Evolutionary conservation across 2,113 vertebrate species (phyloP).

Genomic region (Hemicordylus capensis): DNA sequence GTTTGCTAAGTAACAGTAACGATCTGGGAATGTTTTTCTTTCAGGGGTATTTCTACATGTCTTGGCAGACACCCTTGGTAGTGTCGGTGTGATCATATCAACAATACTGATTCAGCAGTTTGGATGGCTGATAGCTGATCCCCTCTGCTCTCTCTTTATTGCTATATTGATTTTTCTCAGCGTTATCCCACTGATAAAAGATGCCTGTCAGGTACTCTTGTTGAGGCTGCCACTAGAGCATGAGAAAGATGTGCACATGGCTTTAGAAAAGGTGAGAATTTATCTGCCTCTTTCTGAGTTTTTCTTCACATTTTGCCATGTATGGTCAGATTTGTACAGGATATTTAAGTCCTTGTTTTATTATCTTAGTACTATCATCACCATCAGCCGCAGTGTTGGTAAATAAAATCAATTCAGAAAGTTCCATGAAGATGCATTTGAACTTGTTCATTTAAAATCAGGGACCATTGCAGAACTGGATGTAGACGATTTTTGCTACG

Average conservation of each 20-base stretch:
- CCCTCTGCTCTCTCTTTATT: slow-evolving; percentile 97
- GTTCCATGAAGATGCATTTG: background rate
- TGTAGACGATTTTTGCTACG: background rate
- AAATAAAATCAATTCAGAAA: background rate
- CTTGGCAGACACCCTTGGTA: slow-evolving; percentile 95
- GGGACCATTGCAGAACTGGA: background rate
- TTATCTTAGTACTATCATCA: background rate
- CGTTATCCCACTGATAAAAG: slow-evolving; percentile 94
- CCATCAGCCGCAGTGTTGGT: background rate
- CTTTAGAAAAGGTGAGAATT: slow-evolving; percentile 91
- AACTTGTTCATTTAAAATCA: background rate
- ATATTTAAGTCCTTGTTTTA: background rate
- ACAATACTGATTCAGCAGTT: slow-evolving; percentile 97
- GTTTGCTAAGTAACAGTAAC: background rate
- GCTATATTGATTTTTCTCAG: slow-evolving; percentile 94
- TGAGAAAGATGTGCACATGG: slow-evolving; percentile 90
- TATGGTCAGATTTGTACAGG: background rate
- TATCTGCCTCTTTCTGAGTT: slow-evolving; percentile 17
- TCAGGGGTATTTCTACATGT: slow-evolving; percentile 96
- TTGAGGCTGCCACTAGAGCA: slow-evolving; percentile 87
- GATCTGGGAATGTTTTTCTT: slow-evolving; percentile 39
- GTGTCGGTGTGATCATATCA: slow-evolving; percentile 96
- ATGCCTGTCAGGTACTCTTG: slow-evolving; percentile 93
- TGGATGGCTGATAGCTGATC: slow-evolving; percentile 97
- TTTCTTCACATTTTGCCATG: slow-evolving; percentile 23